Base-by-base conservation (phyloP, 2,888 invertebrate genomes). In the Pelosia muscerda region DNA sequence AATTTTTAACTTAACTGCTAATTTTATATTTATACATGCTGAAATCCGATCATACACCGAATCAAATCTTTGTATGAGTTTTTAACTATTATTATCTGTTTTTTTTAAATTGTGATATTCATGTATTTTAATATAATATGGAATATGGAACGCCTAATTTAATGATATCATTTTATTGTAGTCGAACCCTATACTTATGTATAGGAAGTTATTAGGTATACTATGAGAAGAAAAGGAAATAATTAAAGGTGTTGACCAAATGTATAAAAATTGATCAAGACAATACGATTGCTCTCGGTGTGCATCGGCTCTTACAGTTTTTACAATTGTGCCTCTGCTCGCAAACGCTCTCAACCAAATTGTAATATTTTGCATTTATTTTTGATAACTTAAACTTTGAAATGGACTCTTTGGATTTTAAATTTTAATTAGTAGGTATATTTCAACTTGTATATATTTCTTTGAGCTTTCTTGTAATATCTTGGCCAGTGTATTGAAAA, bases 331-430 rank as follows among this genome's bases (percentile, higher is more conserved):
- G 86, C 82, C 83, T 84, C 84, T 72, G 82, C 81, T 82, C 81
- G 85, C 81, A 86, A 84, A 86, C 84, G 88, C 90, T 92, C 88
- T 92, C 88, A 90, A 86, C 89, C 85, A 92, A 93, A 94, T 94
- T 94, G 94, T 94, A 94, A 94, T 94, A 93, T 93, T 93, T 93
- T 92, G 92, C 94, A 94, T 95, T 92, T 88, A 92, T 90, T 93
- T 93, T 92, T 93, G 90, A 91, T 90, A 90, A 91, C 91, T 90
- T 88, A 87, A 86, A 86, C 88, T 88, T 85, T 81, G 81, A 81
- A 83, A 79, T 82, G 84, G 79, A 78, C 82, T 84, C 66, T 26
- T 81, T 76, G 77, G 80, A 79, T 78, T 75, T 69, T 26, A 67
- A 73, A 68, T 72, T 76, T 75, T 77, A 79, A 80, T 81, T 78